These are phyloP conservation scores for Dasypogon diadema DNA, from an alignment of 2,888 invertebrate genomes.

Conservation along the genomic window DNA sequence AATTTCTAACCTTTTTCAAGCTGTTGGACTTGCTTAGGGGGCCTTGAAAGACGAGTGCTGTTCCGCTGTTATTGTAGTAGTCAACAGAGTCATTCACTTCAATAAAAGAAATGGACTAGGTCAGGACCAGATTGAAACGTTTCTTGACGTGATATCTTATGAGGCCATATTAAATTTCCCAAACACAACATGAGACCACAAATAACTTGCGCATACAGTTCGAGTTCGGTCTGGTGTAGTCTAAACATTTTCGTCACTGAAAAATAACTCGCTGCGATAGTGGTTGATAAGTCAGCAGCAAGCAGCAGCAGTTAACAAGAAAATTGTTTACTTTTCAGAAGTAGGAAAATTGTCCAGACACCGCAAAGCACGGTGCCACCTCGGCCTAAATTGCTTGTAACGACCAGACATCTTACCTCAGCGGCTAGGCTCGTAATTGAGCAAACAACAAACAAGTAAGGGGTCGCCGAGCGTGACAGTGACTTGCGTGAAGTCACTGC, in stretches of 20 bases:
- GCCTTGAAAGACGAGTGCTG: slow-evolving; percentile 7
- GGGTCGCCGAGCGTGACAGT: no score
- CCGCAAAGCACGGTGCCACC: no score
- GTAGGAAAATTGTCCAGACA: no score
- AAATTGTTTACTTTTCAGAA: neutral
- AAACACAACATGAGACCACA: slow-evolving; percentile 29
- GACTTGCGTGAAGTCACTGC: no score
- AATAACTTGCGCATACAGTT: neutral
- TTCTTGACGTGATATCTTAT: neutral
- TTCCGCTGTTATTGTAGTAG: no score
- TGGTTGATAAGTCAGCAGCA: slow-evolving; percentile 16
- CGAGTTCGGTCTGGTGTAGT: neutral
- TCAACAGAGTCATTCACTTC: slow-evolving; percentile 17
- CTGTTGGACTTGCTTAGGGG: neutral
- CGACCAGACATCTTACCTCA: no score
- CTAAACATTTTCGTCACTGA: slow-evolving; percentile 28
- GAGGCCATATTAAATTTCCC: neutral
- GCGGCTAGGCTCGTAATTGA: no score
- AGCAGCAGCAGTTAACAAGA: neutral
- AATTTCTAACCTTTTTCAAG: neutral
- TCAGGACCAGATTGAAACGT: slow-evolving; percentile 19
- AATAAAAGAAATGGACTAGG: slow-evolving; percentile 17
- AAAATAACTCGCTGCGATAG: slow-evolving; percentile 16
- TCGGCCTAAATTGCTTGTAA: no score
- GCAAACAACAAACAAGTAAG: no score